These are phyloP conservation scores for Globodera ellingtonae DNA, from an alignment of 1,140 invertebrate genomes.

Conservation along the genomic window DNA sequence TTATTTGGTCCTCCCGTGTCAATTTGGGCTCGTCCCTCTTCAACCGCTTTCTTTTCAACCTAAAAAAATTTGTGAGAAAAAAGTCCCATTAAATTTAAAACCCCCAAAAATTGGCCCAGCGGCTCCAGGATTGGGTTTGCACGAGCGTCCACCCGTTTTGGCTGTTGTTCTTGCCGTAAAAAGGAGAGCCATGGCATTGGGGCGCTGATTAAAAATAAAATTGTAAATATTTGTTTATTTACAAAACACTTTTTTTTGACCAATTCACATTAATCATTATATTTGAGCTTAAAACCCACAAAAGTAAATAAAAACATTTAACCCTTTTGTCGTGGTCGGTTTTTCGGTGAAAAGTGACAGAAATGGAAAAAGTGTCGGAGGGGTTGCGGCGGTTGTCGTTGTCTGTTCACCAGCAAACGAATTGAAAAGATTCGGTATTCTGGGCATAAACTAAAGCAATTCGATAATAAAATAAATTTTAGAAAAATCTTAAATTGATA, in stretches of 20 bases:
- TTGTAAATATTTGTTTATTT: not conserved
- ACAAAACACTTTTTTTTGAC: no score
- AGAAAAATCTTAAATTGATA: not conserved
- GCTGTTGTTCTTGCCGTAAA: slow-evolving; percentile 15
- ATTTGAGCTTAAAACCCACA: no score
- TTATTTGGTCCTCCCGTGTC: slow-evolving; percentile 42
- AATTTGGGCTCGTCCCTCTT: slow-evolving; percentile 20
- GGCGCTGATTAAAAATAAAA: slow-evolving; percentile 4
- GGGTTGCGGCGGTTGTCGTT: not conserved
- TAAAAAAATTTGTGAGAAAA: slow-evolving; percentile 11
- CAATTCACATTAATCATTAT: no score
- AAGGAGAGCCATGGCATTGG: not conserved
- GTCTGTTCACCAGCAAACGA: not conserved
- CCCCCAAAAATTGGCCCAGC: slow-evolving; percentile 28
- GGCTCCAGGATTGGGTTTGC: slow-evolving; percentile 2
- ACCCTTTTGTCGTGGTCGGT: slow-evolving; percentile 12
- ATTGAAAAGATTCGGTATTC: slow-evolving; percentile 5
- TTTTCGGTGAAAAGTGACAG: not conserved
- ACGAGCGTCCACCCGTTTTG: not conserved
- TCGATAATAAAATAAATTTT: not conserved
- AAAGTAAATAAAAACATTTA: not conserved
- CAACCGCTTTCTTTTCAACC: slow-evolving; percentile 29
- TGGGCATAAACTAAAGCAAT: slow-evolving; percentile 8
- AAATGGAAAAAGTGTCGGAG: slow-evolving; percentile 15
- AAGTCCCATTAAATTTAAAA: not conserved